These are phyloP conservation scores for Marisa cornuarietis DNA, from an alignment of 1,140 invertebrate genomes.

Conservation along the genomic window DNA sequence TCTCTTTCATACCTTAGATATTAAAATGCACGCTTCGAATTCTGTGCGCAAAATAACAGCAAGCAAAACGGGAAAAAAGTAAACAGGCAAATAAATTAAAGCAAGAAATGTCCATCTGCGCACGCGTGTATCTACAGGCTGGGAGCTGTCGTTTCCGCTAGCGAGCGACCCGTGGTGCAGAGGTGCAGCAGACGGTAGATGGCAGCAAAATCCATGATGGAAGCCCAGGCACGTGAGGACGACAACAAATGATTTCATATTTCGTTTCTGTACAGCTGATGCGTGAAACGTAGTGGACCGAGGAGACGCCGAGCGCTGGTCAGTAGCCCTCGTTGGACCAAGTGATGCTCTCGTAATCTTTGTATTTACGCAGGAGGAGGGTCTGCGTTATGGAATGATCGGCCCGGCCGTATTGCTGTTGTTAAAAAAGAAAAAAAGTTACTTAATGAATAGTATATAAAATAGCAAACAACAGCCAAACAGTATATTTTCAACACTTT, in stretches of 20 bases:
- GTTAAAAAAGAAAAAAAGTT: background rate
- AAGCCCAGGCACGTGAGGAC: background rate
- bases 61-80: too few relatives aligned
- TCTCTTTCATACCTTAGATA: too few relatives aligned
- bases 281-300: background rate
- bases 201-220: background rate
- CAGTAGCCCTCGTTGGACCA: slow-evolving; percentile 87
- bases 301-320: background rate
- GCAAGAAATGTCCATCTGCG: too few relatives aligned
- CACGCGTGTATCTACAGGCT: too few relatives aligned
- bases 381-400: slow-evolving; percentile 81
- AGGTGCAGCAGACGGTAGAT: too few relatives aligned
- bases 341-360: slow-evolving; percentile 76
- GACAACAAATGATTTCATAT: background rate
- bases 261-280: background rate
- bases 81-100: too few relatives aligned
- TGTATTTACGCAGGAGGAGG: slow-evolving; percentile 79
- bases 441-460: too few relatives aligned
- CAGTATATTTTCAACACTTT: background rate
- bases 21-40: too few relatives aligned
- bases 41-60: too few relatives aligned
- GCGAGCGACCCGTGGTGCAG: too few relatives aligned
- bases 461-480: background rate
- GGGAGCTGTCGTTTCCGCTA: too few relatives aligned
- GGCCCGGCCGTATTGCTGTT: slow-evolving; percentile 82